A percentile compares a stretch with the other conserved stretches of the same genome.
Conservation (phyloP, 2,888 invertebrate species). For the Ennomos erosarius region DNA sequence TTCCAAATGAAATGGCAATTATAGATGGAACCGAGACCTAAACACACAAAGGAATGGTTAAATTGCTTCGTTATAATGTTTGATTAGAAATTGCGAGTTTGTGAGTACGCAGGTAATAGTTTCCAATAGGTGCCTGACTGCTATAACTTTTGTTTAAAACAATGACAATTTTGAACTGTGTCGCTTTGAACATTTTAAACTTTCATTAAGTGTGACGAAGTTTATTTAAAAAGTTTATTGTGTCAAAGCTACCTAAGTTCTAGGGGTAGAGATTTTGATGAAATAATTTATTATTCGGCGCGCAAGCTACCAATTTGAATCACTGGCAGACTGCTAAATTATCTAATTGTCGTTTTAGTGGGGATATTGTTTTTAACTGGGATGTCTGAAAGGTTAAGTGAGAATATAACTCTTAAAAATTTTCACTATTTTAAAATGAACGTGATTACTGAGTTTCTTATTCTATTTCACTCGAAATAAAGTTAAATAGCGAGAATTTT, state of each 20-base stretch:
- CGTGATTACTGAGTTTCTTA: not conserved
- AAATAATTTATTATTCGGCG: slow-evolving; percentile 1
- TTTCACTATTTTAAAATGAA: slow-evolving; percentile 5
- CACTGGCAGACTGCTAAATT: slow-evolving; percentile 7
- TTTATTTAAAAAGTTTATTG: not conserved
- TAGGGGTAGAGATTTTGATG: not conserved
- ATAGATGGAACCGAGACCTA: slow-evolving; percentile 29
- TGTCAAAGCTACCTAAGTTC: slow-evolving; percentile 1
- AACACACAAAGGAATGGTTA: slow-evolving; percentile 36
- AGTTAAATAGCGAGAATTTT: no score
- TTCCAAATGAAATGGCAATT: slow-evolving; percentile 33
- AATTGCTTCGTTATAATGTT: slow-evolving; percentile 44
- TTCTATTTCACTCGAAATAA: not conserved
- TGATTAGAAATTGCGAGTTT: slow-evolving; percentile 36
- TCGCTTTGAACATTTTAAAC: not conserved
- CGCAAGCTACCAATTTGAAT: slow-evolving; percentile 3
- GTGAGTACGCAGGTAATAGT: slow-evolving; percentile 28
- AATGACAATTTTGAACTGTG: not conserved
- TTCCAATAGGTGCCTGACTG: slow-evolving; percentile 17
- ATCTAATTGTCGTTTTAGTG: slow-evolving; percentile 1
- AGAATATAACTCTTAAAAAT: not conserved
- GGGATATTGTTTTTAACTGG: not conserved
- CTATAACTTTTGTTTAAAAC: not conserved
- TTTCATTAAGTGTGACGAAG: slow-evolving; percentile 1
- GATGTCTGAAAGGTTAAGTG: slow-evolving; percentile 3